Base-by-base conservation (phyloP, 1,140 invertebrate species). In the Chionoecetes opilio region DNA sequence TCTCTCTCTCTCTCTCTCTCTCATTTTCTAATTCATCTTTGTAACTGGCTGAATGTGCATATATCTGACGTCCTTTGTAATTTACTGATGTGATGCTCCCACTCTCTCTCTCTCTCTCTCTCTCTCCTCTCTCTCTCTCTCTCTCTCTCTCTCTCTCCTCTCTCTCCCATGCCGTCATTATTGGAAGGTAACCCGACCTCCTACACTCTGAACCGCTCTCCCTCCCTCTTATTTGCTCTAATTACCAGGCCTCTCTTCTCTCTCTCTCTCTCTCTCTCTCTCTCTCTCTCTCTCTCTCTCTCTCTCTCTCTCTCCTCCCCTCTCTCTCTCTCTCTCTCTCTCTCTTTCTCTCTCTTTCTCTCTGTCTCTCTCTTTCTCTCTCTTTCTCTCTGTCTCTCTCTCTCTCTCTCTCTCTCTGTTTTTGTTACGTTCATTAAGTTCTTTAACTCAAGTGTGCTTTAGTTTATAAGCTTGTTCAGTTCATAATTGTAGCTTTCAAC, bases 211-310 rank as follows among this genome's bases (percentile, higher is more conserved):
- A 53, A 32, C 46, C 89, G 38, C 46, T 75, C 46, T 91, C 26
- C 88, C 53, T 75, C n/a, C 89, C 89, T 91, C 89, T 91, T 91
- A 91, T 91, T 91, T 34, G 75, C 89, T 91, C 89, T 91, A 91
- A 75, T 91, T 90, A 90, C 88, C 88, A 90, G 32, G 88, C 38
- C 87, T 89, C 34, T 63, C 53, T n/a, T n/a, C n/a, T n/a, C n/a
- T 34, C 84, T 14, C 84, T 34, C 84, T 86, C 84, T 88, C 86
- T 88, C 86, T 37, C 38, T 37, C 2, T 88, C 34, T 5, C 86
- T 37, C 31, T 37, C 3, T 37, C 3, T 35, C n/a, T 29, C 5
- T 46, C 5, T 46, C 5, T 46, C 5, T 46, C 5, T 46, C 5
- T 46, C 5, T 46, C 14, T 46, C 5, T 8, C 5, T 46, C 5